These are phyloP conservation scores for Tapera naevia DNA, from an alignment of 2,797 vertebrate species.

Conservation along the genomic window DNA sequence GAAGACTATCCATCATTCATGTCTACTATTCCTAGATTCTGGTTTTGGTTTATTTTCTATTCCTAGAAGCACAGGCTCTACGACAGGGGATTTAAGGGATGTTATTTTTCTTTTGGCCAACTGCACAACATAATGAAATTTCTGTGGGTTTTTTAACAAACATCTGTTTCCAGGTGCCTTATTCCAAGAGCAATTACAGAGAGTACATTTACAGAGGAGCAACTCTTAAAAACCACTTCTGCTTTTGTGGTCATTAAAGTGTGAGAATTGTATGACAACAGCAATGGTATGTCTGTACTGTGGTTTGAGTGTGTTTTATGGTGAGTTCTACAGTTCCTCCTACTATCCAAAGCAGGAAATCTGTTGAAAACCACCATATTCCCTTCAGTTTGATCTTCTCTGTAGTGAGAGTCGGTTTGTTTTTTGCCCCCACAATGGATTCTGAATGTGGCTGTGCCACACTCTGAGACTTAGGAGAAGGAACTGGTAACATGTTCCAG, in stretches of 20 bases:
- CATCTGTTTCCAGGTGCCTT: not conserved
- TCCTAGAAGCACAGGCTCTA: not conserved
- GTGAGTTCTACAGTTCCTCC: not conserved
- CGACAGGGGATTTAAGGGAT: not conserved
- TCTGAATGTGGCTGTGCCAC: not conserved
- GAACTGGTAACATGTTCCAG: not conserved
- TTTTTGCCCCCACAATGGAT: not conserved
- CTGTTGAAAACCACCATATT: not conserved
- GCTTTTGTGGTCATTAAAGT: not conserved
- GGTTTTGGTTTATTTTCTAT: not conserved
- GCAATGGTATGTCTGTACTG: not conserved
- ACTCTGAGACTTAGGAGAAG: not conserved
- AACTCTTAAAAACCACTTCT: not conserved
- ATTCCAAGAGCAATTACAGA: not conserved
- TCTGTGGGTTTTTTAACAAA: not conserved
- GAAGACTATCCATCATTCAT: not conserved
- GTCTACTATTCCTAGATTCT: not conserved
- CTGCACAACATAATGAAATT: not conserved
- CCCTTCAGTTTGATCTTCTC: not conserved
- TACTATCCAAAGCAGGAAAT: not conserved
- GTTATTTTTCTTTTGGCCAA: not conserved
- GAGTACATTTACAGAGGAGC: not conserved
- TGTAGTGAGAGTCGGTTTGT: not conserved
- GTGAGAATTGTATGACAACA: not conserved
- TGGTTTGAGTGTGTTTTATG: not conserved